Base-by-base conservation (phyloP, 2,113 vertebrate genomes). In the Notarius lentiginosus region DNA sequence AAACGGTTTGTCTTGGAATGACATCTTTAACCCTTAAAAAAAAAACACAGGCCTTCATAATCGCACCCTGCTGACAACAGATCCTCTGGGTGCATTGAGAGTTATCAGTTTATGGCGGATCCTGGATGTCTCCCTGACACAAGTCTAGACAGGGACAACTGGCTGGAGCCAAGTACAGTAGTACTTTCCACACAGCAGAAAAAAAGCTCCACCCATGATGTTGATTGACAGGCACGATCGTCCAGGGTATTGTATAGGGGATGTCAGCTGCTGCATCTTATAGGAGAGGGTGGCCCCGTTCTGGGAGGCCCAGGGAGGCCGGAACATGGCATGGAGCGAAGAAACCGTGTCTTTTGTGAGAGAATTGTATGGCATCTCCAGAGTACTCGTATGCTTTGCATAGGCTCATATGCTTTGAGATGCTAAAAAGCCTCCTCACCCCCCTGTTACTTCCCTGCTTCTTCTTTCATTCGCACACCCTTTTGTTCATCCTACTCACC, bases 321-420 rank as follows among this genome's bases (percentile, higher is more conserved):
- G 14, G 30, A 68, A 68, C 41, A 82, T 51, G 30, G 55, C 55
- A 80, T 10, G 47, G 56, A 79, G 53, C 47, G 55, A 51, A 82
- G 56, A 83, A 53, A 30, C 41, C 7, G 83, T 82, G 58, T 90
- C 70, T 88, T 76, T 41, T 65, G 55, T 53, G 20, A n/a, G 58
- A 88, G 55, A 75, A 75, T 66, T 79, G 73, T 70, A 53, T 73
- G 66, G 60, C 18, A 41, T 55, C 72, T 88, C 30, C 81, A 84
- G 86, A 84, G 65, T 75, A 63, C 79, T 87, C 10, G 15, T 83
- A 63, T 65, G 9, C 77, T 24, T 90, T 75, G 89, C 93, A 93
- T 93, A 89, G 88, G 92, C 93, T 92, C 90, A 93, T 92, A 92
- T 93, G 94, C 93, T 94, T 93, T 94, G 92, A 95, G 90, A 94